phyloP scores from a whole-genome alignment of 2,113 vertebrate species.

The Brachirus orientalis region DNA sequence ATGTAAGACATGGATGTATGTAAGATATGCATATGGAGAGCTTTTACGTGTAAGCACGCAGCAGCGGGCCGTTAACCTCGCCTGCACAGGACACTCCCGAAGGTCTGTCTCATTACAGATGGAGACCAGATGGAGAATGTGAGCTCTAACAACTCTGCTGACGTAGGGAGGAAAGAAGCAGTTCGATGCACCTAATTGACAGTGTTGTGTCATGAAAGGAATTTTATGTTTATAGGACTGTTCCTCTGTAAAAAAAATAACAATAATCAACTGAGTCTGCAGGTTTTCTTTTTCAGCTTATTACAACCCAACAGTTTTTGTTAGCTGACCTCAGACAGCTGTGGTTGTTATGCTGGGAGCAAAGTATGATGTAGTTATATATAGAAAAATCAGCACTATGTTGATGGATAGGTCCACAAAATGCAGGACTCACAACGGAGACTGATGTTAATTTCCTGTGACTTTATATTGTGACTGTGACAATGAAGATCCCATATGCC shows the following conservation, averaged over 20 bases:
- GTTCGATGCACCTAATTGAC: constrained; percentile 62
- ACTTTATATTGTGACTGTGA: background rate
- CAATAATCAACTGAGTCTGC: background rate
- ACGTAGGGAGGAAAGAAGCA: constrained; percentile 17
- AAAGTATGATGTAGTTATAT: background rate
- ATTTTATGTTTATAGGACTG: constrained; percentile 29
- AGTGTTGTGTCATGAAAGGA: constrained; percentile 47
- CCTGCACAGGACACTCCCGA: constrained; percentile 5
- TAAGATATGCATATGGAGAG: constrained; percentile 29
- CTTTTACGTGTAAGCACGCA: constrained; percentile 23
- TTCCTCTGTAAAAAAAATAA: background rate
- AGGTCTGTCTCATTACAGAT: constrained; percentile 41
- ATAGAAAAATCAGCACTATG: background rate
- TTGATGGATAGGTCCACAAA: background rate
- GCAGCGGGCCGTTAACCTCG: constrained; percentile 17
- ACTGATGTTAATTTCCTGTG: background rate
- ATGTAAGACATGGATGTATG: constrained; percentile 16
- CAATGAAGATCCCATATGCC: background rate
- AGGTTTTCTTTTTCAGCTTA: background rate
- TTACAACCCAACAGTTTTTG: background rate
- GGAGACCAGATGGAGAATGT: constrained; percentile 66
- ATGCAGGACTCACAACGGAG: background rate
- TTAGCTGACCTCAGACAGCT: background rate
- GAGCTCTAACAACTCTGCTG: constrained; percentile 33
- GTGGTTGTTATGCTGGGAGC: background rate